These are phyloP conservation scores for Philhelius pedissequus DNA, from an alignment of 2,888 invertebrate species.

Conservation along the genomic window DNA sequence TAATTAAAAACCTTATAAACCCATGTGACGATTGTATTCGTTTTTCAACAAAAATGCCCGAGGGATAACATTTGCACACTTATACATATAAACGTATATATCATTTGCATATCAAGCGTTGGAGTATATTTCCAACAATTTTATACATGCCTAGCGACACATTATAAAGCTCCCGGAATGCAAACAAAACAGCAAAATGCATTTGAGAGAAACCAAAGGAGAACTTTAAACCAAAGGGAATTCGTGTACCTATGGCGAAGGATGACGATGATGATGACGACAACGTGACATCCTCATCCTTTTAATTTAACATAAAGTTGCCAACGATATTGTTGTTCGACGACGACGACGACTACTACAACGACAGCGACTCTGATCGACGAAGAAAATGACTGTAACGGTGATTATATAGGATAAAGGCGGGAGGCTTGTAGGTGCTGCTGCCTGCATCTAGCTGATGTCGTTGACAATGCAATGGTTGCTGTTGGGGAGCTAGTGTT, in stretches of 20 bases:
- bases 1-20: constrained; percentile 47
- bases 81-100: too few relatives aligned
- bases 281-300: constrained; percentile 64
- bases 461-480: not conserved
- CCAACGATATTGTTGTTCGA: constrained; percentile 57
- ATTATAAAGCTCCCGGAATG: constrained; percentile 21
- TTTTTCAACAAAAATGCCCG: not conserved
- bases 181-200: constrained; percentile 37
- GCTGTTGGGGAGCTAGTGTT: not conserved
- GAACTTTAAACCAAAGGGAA: not conserved
- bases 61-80: not conserved
- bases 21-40: constrained; percentile 2
- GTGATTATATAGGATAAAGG: not conserved
- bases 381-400: not conserved
- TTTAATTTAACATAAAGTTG: constrained; percentile 63
- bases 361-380: not conserved
- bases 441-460: not conserved
- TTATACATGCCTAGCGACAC: constrained; percentile 4
- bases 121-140: not conserved
- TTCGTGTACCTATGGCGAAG: not conserved
- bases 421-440: not conserved
- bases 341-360: too few relatives aligned
- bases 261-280: constrained; percentile 20
- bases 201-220: not conserved
- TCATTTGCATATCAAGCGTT: not conserved